Conservation (phyloP, 2,888 invertebrate genomes). For the Anoncus sp. region DNA sequence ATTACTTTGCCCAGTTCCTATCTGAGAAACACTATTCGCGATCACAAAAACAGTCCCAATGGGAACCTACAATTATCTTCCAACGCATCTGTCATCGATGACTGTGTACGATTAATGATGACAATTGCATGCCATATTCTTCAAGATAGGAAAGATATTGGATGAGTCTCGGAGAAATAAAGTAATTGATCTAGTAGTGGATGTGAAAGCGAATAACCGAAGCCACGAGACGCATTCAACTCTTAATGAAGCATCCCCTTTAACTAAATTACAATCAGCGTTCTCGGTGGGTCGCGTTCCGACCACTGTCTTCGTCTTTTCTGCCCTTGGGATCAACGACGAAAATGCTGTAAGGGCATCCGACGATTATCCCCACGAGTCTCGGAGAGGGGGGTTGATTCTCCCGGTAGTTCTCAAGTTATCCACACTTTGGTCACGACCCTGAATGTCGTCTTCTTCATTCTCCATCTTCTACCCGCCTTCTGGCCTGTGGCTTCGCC, state of each 20-base stretch:
- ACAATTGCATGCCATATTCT: too few relatives aligned
- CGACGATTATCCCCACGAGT: slow-evolving; percentile 12
- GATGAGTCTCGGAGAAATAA: background rate
- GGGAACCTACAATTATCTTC: too few relatives aligned
- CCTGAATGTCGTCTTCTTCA: slow-evolving; percentile 57
- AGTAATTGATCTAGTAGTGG: background rate
- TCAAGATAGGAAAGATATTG: background rate
- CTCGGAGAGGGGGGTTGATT: slow-evolving; percentile 53
- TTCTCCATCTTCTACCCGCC: slow-evolving; percentile 42
- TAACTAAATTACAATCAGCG: slow-evolving; percentile 82
- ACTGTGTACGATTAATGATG: too few relatives aligned
- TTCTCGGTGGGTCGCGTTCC: slow-evolving; percentile 66
- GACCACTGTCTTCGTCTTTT: slow-evolving; percentile 26
- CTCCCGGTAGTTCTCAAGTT: slow-evolving; percentile 74
- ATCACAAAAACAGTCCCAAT: too few relatives aligned
- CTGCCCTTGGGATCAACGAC: slow-evolving; percentile 8
- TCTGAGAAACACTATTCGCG: too few relatives aligned
- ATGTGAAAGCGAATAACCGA: slow-evolving; percentile 2
- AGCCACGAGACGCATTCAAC: slow-evolving; percentile 68
- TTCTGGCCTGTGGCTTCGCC: slow-evolving; percentile 68
- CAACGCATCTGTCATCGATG: too few relatives aligned
- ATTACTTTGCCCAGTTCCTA: too few relatives aligned
- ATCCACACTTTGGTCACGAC: slow-evolving; percentile 73
- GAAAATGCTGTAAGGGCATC: slow-evolving; percentile 31
- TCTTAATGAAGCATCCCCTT: slow-evolving; percentile 81